Evolutionary conservation across 2,797 vertebrate species (phyloP).

Genomic region (Leuciscus waleckii): DNA sequence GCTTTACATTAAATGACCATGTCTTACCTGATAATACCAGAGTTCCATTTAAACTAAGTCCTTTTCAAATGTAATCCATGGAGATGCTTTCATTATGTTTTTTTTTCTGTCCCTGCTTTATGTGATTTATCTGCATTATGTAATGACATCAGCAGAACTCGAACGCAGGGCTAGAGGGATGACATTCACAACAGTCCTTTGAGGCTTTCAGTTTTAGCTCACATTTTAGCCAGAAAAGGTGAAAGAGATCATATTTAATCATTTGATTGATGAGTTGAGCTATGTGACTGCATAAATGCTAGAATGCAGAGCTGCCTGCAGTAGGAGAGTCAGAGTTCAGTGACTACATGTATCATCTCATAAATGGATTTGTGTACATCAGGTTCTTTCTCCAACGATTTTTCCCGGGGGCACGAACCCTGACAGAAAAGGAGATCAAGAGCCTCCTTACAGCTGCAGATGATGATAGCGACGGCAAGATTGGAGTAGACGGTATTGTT

Average conservation of each 20-base stretch:
- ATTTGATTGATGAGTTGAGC: background rate
- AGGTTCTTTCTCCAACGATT: constrained; percentile 96
- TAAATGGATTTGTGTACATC: constrained; percentile 24
- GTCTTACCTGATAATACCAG: background rate
- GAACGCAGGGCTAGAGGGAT: constrained; percentile 35
- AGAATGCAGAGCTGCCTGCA: background rate
- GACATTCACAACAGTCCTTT: constrained; percentile 41
- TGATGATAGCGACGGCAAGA: constrained; percentile 90
- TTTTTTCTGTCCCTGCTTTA: constrained; percentile 9
- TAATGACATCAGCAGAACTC: constrained; percentile 47
- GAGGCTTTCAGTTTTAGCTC: constrained; percentile 35
- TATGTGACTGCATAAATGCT: background rate
- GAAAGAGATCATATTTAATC: constrained; percentile 6
- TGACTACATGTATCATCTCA: background rate
- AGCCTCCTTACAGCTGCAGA: constrained; percentile 88
- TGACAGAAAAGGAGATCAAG: constrained; percentile 89
- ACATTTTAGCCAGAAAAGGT: constrained; percentile 25
- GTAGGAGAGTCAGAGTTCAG: background rate
- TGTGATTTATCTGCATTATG: constrained; percentile 55
- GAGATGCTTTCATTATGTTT: constrained; percentile 19
- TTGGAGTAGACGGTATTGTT: constrained; percentile 89
- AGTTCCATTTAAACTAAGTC: constrained; percentile 32
- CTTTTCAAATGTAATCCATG: constrained; percentile 47
- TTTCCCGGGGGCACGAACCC: constrained; percentile 82
- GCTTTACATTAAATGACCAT: constrained; percentile 17